These are phyloP conservation scores for Daubentonia madagascariensis DNA, from an alignment of 2,113 vertebrate species.

Conservation along the genomic window DNA sequence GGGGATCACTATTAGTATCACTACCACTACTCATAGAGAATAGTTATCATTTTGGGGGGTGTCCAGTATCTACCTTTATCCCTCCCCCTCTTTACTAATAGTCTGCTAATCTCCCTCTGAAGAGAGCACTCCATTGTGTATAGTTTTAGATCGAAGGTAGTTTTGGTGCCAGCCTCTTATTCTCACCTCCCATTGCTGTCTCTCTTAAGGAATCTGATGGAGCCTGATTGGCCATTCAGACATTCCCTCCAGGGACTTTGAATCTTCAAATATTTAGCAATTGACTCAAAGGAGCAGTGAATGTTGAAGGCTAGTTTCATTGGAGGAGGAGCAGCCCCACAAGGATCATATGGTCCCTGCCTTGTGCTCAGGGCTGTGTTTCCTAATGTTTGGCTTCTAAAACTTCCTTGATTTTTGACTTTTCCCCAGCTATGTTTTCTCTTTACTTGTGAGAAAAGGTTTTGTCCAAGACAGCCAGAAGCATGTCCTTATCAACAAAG, in stretches of 20 bases:
- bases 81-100: not conserved
- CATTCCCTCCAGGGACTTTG: not conserved
- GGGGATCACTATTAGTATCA: not conserved
- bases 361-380: not conserved
- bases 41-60: not conserved
- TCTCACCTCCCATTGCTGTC: not conserved
- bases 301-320: not conserved
- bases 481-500: not conserved
- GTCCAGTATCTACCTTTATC: not conserved
- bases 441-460: not conserved
- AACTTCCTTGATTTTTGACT: not conserved
- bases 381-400: not conserved
- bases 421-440: not conserved
- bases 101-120: not conserved
- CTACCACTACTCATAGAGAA: not conserved
- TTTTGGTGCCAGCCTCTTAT: not conserved
- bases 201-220: not conserved
- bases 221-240: not conserved
- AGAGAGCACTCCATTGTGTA: not conserved
- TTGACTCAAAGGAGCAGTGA: not conserved
- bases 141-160: not conserved
- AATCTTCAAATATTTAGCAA: not conserved
- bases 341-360: too few species aligned
- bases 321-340: not conserved
- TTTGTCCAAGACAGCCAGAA: not conserved